A percentile compares a stretch with the other conserved stretches of the same genome.
Evolutionary conservation across 1,140 invertebrate genomes (phyloP).

Genomic region (Platyura marginata): DNA sequence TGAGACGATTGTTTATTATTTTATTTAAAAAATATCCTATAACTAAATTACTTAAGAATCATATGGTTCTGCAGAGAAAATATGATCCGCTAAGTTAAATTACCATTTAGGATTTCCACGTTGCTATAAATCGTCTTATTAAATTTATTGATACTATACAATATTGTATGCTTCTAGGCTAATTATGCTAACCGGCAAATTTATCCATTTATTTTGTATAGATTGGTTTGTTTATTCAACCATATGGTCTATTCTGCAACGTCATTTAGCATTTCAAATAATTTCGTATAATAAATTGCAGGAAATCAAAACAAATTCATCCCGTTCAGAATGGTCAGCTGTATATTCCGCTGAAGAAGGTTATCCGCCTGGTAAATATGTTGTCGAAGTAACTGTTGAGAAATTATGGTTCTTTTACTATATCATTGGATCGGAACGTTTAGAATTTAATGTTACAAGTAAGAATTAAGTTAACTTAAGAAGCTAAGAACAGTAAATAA

Average conservation of each 20-base stretch:
- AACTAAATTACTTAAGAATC: no score
- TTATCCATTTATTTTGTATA: neutral
- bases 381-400: constrained; percentile 35
- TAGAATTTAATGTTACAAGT: constrained; percentile 39
- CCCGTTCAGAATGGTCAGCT: constrained; percentile 31
- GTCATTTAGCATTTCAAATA: neutral
- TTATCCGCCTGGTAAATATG: constrained; percentile 36
- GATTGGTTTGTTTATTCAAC: neutral
- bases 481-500: neutral
- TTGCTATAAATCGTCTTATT: no score
- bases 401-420: constrained; percentile 21
- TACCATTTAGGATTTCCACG: no score
- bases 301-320: neutral
- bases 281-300: neutral
- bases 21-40: no score
- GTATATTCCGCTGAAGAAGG: constrained; percentile 28
- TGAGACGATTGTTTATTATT: no score
- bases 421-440: constrained; percentile 22
- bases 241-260: neutral
- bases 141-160: no score
- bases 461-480: constrained; percentile 10
- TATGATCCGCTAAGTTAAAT: no score
- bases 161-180: no score
- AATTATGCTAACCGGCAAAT: neutral
- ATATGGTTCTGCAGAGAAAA: no score